These are phyloP conservation scores for Hypomecis atomaria DNA, from an alignment of 2,888 invertebrate species.

Conservation along the genomic window DNA sequence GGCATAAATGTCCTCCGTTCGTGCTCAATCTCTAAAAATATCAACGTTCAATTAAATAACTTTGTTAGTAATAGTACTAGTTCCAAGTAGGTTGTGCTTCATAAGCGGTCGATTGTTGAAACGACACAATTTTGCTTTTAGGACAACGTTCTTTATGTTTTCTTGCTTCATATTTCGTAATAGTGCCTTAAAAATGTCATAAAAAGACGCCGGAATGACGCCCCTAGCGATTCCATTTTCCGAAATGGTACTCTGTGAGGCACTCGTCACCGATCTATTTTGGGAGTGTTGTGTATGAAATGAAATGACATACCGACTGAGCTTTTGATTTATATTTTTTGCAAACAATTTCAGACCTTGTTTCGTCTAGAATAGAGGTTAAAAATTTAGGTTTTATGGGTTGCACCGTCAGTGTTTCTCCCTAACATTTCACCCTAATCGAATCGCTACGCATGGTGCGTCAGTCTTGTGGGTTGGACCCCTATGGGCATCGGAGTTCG, in stretches of 20 bases:
- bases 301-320: constrained; percentile 74
- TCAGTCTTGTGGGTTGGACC: constrained; percentile 74
- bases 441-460: constrained; percentile 81
- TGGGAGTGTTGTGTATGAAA: constrained; percentile 81
- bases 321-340: constrained; percentile 32
- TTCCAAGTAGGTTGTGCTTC: constrained; percentile 36
- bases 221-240: constrained; percentile 80
- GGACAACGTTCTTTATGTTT: constrained; percentile 47
- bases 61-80: constrained; percentile 45
- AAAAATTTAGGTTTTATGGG: constrained; percentile 51
- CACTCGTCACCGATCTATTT: constrained; percentile 81
- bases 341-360: constrained; percentile 38
- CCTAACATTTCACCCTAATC: constrained; percentile 82
- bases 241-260: constrained; percentile 72
- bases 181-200: constrained; percentile 60
- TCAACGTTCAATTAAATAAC: constrained; percentile 60
- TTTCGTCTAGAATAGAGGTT: constrained; percentile 28
- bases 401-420: constrained; percentile 77
- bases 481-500: constrained; percentile 78
- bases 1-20: constrained; percentile 64
- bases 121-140: constrained; percentile 51
- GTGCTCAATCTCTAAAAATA: constrained; percentile 56
- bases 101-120: constrained; percentile 46
- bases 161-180: constrained; percentile 45
- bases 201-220: constrained; percentile 67